phyloP scores from a whole-genome alignment of 2,888 invertebrate genomes.

The Plagodis dolabraria region DNA sequence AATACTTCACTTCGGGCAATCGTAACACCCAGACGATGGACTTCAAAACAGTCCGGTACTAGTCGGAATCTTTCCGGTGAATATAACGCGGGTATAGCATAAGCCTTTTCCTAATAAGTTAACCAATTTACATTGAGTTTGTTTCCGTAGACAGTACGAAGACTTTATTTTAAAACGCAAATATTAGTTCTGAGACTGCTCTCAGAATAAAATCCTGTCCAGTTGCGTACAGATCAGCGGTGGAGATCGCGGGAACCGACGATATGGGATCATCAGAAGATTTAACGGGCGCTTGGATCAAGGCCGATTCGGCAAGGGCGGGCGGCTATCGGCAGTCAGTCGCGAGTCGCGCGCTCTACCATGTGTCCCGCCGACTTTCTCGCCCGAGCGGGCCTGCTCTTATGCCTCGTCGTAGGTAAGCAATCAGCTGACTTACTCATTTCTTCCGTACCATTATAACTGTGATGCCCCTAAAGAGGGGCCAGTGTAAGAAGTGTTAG shows the following conservation, averaged over 20 bases:
- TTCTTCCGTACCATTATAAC: neutral
- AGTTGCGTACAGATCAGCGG: no score
- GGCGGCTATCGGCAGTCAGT: slow-evolving; percentile 38
- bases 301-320: slow-evolving; percentile 25
- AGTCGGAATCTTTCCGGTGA: no score
- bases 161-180: no score
- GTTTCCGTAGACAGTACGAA: no score
- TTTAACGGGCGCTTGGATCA: slow-evolving; percentile 9
- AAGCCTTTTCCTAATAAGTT: no score
- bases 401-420: slow-evolving; percentile 67
- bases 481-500: neutral
- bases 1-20: no score
- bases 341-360: slow-evolving; percentile 43
- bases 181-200: no score
- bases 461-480: neutral
- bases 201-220: no score
- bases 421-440: neutral
- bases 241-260: neutral
- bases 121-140: no score
- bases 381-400: slow-evolving; percentile 46
- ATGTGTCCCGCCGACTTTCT: slow-evolving; percentile 36
- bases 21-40: no score
- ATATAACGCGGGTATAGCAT: no score
- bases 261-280: neutral
- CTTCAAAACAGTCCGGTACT: no score